Conservation (phyloP, 30 jellyfish, hydroid and myxozoan genomes). For the Hydractinia symbiolongicarpus region DNA sequence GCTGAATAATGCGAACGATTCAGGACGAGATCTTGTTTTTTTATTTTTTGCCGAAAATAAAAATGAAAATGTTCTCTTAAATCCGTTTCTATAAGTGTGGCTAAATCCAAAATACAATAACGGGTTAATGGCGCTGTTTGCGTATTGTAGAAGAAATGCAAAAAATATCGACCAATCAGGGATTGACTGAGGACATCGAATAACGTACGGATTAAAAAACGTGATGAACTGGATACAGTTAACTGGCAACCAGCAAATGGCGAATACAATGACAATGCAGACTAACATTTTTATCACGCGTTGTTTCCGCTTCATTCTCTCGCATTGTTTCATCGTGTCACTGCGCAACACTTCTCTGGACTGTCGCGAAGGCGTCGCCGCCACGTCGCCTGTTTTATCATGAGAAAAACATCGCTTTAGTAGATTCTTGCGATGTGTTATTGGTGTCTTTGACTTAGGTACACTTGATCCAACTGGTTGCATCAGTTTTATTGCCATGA, state of each 20-base stretch:
- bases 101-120: conserved; percentile 61
- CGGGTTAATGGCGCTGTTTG: conserved; percentile 71
- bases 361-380: background rate
- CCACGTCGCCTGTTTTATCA: background rate
- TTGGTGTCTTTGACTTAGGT: too few relatives aligned
- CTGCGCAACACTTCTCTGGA: background rate
- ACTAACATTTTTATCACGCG: conserved; percentile 70
- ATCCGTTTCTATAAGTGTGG: conserved; percentile 54
- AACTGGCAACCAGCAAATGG: conserved; percentile 78
- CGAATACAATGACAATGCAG: conserved; percentile 37
- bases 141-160: conserved; percentile 59
- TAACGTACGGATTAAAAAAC: conserved; percentile 41
- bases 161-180: conserved; percentile 39
- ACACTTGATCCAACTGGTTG: background rate
- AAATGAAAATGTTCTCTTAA: conserved; percentile 1
- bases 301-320: conserved; percentile 2
- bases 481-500: conserved; percentile 54
- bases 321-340: background rate
- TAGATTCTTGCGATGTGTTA: background rate
- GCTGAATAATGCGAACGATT: too few relatives aligned
- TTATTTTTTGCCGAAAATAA: background rate
- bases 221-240: conserved; percentile 44
- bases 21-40: too few relatives aligned
- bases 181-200: conserved; percentile 35
- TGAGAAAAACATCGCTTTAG: background rate